A percentile compares a stretch with the other conserved stretches of the same genome.
These are phyloP conservation scores for Cariama cristata DNA, from an alignment of 2,113 vertebrate species.

Conservation along the genomic window DNA sequence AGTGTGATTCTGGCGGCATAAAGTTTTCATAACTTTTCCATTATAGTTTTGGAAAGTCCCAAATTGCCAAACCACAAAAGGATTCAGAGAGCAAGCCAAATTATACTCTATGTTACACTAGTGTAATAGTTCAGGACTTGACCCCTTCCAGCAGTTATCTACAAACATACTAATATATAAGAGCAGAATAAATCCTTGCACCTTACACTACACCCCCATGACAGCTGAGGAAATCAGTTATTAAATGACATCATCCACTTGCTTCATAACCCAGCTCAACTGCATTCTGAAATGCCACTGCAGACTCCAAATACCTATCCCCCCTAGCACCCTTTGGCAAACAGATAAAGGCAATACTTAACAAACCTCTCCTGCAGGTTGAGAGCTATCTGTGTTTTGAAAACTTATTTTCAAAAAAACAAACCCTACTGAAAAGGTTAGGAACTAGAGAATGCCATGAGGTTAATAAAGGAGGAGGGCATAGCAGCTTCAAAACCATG, in stretches of 20 bases:
- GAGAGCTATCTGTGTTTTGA: background rate
- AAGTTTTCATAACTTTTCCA: background rate
- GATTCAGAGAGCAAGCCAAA: background rate
- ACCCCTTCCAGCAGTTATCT: background rate
- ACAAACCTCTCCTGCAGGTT: background rate
- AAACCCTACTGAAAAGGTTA: background rate
- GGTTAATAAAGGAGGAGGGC: background rate
- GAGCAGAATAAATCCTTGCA: background rate
- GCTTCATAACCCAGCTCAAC: background rate
- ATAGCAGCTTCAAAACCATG: background rate
- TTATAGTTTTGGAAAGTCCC: background rate
- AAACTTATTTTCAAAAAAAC: background rate
- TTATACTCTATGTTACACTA: background rate
- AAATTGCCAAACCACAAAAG: background rate
- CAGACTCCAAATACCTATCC: fast-evolving
- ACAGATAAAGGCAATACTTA: background rate
- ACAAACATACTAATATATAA: background rate
- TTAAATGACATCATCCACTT: background rate
- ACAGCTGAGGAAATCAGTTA: background rate
- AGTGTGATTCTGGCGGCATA: background rate
- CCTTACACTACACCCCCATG: background rate
- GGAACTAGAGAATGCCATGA: background rate
- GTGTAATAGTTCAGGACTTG: background rate
- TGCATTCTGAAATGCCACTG: background rate
- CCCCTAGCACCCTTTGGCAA: background rate